Evolutionary conservation across 1,140 invertebrate genomes (phyloP).

Genomic region (Tyrophagus putrescentiae): DNA sequence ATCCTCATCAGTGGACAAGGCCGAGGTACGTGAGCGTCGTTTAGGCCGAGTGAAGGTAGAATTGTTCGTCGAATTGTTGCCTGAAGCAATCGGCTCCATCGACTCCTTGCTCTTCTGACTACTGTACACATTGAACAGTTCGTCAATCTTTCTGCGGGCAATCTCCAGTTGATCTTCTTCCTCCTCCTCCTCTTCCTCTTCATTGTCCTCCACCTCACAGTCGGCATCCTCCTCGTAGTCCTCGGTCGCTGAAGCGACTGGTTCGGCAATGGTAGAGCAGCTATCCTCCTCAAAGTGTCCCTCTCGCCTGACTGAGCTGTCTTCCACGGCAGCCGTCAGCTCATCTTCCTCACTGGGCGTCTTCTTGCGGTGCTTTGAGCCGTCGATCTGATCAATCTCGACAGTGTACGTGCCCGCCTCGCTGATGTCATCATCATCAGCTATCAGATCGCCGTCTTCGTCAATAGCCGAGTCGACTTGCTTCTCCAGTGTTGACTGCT

Average conservation of each 20-base stretch:
- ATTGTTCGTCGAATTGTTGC: neutral
- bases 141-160: slow-evolving; percentile 68
- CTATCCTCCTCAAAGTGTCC: neutral
- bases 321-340: neutral
- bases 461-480: neutral
- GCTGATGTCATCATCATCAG: slow-evolving; percentile 38
- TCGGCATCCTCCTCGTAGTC: slow-evolving; percentile 8
- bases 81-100: neutral
- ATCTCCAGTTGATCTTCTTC: slow-evolving; percentile 62
- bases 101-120: neutral
- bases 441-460: slow-evolving; percentile 27
- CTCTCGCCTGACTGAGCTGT: neutral
- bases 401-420: slow-evolving; percentile 76
- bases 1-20: neutral
- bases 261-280: neutral
- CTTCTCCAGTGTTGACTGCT: slow-evolving; percentile 5
- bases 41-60: neutral
- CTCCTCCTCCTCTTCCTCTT: slow-evolving; percentile 47
- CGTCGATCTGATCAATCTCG: slow-evolving; percentile 28
- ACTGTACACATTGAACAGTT: slow-evolving; percentile 45
- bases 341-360: neutral
- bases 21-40: neutral
- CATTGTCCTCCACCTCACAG: neutral
- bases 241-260: neutral
- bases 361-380: neutral